Conservation (phyloP, 2,797 vertebrate genomes). For the Eospalax fontanierii region DNA sequence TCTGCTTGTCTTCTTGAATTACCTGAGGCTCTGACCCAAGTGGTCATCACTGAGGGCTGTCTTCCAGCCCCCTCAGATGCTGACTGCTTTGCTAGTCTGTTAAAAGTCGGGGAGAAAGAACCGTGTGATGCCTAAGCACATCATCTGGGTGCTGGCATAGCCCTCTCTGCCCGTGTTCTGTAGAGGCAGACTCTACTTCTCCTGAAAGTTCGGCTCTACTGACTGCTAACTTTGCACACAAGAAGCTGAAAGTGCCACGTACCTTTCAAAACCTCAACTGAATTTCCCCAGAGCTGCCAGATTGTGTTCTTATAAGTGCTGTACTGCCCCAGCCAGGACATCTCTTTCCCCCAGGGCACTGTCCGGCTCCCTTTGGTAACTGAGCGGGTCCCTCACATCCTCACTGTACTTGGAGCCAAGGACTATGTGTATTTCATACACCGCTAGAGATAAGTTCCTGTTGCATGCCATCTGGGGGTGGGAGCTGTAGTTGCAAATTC, state of each 20-base stretch:
- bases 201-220: background rate
- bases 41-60: background rate
- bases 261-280: background rate
- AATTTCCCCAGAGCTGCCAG: background rate
- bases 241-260: background rate
- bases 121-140: background rate
- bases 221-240: background rate
- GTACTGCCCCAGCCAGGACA: background rate
- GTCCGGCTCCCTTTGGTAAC: too few species aligned
- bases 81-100: background rate
- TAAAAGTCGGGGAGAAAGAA: background rate
- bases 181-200: background rate
- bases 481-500: background rate
- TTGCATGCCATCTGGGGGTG: background rate
- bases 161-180: background rate
- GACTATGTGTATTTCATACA: background rate
- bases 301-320: background rate
- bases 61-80: background rate
- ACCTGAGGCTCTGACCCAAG: background rate
- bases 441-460: too few species aligned
- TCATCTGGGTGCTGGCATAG: background rate
- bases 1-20: background rate
- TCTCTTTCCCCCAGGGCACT: background rate
- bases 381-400: background rate
- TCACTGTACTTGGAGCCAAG: background rate